Evolutionary conservation across 2,888 invertebrate genomes (phyloP), one percentile per base, ranked within the genome.

Genomic region (Callimorpha dominula): DNA sequence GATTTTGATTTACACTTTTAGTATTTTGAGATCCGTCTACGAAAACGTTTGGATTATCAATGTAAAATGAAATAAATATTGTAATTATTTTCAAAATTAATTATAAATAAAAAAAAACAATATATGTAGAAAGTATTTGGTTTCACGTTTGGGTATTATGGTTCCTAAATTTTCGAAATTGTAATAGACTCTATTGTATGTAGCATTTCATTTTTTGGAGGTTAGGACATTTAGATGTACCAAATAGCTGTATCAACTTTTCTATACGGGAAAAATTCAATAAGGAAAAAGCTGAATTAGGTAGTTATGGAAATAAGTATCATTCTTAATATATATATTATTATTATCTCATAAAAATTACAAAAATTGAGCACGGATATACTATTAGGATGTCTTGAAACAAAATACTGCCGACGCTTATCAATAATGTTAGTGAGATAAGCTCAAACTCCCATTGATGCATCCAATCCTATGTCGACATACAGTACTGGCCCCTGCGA

Each of bases 81-180:
- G 88, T 92, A 92, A 89, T 95, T 94, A 94, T 94, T 95, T 95
- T 95, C 95, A 94, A 95, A 95, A 95, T 94, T 94, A 92, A 91
- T 89, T 93, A 94, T 92, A 92, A 90, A 90, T 87, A 89, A 89
- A 88, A 89, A 88, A 89, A 85, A 89, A 92, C 88, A 88, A 93
- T 93, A 91, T 91, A 93, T 92, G 89, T 93, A 94, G 91, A 90
- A 92, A 89, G 89, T 92, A 88, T 94, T 95, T 86, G 92, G 94
- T 95, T 95, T 91, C 94, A 94, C 93, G 93, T 95, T 95, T 94
- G 95, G 95, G 95, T 95, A 95, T 95, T 95, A 95, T 94, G 95
- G 95, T 95, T 95, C 95, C 95, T 95, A 95, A 95, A 95, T 95
- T 95, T 95, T 95, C 95, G 94, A 95, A 95, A 95, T 94, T 95